phyloP scores from a whole-genome alignment of 2,888 invertebrate genomes.

The Mystacides longicornis region DNA sequence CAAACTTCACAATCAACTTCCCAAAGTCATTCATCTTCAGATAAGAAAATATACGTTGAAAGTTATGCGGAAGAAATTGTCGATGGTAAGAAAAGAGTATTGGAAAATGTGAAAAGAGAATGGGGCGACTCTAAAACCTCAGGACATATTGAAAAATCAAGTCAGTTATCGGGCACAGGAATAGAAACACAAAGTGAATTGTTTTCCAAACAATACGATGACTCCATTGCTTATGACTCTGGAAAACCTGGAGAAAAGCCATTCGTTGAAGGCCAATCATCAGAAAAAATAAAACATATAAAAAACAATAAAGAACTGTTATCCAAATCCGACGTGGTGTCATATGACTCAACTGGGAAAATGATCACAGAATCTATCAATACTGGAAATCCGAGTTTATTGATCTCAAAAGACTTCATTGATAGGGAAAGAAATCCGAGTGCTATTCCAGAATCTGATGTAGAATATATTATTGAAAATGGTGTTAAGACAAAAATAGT shows the following conservation, averaged over 20 bases:
- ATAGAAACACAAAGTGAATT: slow-evolving; percentile 37
- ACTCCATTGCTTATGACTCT: slow-evolving; percentile 34
- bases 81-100: slow-evolving; percentile 20
- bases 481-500: slow-evolving; percentile 21
- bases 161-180: slow-evolving; percentile 35
- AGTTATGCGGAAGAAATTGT: slow-evolving; percentile 24
- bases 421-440: slow-evolving; percentile 3
- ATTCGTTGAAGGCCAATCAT: slow-evolving; percentile 21
- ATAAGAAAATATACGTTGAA: slow-evolving; percentile 45
- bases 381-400: neutral
- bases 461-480: slow-evolving; percentile 23
- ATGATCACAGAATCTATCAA: slow-evolving; percentile 6
- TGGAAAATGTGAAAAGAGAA: slow-evolving; percentile 35
- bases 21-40: slow-evolving; percentile 37
- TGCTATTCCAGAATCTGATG: slow-evolving; percentile 7
- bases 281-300: slow-evolving; percentile 24
- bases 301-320: slow-evolving; percentile 26
- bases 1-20: slow-evolving; percentile 28
- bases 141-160: slow-evolving; percentile 32
- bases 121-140: slow-evolving; percentile 29
- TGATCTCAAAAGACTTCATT: neutral
- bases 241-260: slow-evolving; percentile 32
- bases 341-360: slow-evolving; percentile 37
- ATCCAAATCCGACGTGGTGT: slow-evolving; percentile 34
- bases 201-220: slow-evolving; percentile 33